Percentiles rank a stretch among this genome's conserved stretches.
Conservation (phyloP, 2,888 invertebrate species). For the Thereva unica region DNA sequence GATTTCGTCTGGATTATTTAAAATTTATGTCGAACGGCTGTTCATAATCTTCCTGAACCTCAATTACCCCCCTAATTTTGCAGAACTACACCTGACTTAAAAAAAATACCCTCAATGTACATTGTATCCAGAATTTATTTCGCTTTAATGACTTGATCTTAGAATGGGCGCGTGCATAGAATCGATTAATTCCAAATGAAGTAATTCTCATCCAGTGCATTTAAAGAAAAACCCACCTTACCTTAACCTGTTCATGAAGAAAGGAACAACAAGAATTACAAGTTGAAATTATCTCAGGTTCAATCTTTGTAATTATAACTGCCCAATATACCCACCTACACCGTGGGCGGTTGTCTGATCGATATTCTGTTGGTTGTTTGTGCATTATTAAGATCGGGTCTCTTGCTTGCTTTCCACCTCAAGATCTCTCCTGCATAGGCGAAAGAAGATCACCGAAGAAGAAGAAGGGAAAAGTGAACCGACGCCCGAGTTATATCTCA, state of each 20-base stretch:
- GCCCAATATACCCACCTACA: slow-evolving; percentile 44
- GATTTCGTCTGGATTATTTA: too few species aligned
- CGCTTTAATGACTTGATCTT: slow-evolving; percentile 35
- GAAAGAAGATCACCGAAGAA: slow-evolving; percentile 19
- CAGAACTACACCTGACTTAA: too few species aligned
- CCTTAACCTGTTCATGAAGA: background rate
- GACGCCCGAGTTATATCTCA: too few species aligned
- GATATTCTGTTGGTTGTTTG: slow-evolving; percentile 25
- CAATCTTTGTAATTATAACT: slow-evolving; percentile 43
- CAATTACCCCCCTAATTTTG: too few species aligned
- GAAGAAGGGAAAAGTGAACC: too few species aligned
- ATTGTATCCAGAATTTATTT: slow-evolving; percentile 3
- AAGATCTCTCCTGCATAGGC: slow-evolving; percentile 8
- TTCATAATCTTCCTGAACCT: too few species aligned
- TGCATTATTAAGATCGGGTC: slow-evolving; percentile 26
- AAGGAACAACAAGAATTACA: slow-evolving; percentile 10
- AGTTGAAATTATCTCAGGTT: slow-evolving; percentile 36
- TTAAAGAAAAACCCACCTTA: slow-evolving; percentile 1
- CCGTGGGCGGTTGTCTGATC: slow-evolving; percentile 41
- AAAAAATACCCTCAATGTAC: background rate
- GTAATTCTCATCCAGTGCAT: background rate
- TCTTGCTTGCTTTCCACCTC: slow-evolving; percentile 6
- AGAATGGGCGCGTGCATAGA: slow-evolving; percentile 41
- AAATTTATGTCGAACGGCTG: too few species aligned
- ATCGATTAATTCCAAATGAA: slow-evolving; percentile 41